Percentiles rank a stretch among this genome's conserved stretches.
Evolutionary conservation across 1,140 invertebrate species (phyloP).

Genomic region (Trachymyrmex cornetzi): DNA sequence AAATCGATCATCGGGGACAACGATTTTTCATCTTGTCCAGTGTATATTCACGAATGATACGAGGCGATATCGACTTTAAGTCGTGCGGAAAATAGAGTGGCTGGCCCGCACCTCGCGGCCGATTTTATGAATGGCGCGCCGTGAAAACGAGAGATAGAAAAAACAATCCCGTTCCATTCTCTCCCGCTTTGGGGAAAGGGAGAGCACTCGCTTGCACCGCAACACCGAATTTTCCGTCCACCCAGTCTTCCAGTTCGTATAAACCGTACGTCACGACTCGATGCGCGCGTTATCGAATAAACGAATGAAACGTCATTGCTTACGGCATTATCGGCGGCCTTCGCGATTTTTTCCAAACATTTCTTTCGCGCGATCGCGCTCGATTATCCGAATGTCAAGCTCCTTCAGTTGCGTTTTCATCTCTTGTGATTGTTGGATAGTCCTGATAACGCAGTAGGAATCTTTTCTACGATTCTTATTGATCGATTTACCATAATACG

Average conservation of each 20-base stretch:
- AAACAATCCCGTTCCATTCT: slow-evolving; percentile 3
- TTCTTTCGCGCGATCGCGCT: slow-evolving; percentile 15
- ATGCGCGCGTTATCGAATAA: slow-evolving; percentile 47
- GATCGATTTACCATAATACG: background rate
- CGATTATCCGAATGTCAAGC: slow-evolving; percentile 25
- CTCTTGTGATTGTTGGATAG: background rate
- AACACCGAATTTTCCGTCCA: slow-evolving; percentile 42
- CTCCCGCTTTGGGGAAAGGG: background rate
- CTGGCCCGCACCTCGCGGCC: slow-evolving; percentile 23
- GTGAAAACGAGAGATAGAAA: slow-evolving; percentile 40
- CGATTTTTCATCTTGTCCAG: slow-evolving; percentile 46
- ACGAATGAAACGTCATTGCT: slow-evolving; percentile 49
- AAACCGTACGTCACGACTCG: slow-evolving; percentile 44
- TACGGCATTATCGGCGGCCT: slow-evolving; percentile 20
- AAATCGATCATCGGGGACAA: slow-evolving; percentile 5
- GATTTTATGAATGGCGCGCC: slow-evolving; percentile 58
- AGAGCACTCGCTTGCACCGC: background rate
- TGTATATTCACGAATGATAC: slow-evolving; percentile 24
- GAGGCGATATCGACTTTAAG: slow-evolving; percentile 62
- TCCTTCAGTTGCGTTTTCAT: slow-evolving; percentile 8
- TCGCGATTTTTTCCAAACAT: slow-evolving; percentile 2
- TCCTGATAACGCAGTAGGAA: background rate
- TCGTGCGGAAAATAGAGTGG: slow-evolving; percentile 54
- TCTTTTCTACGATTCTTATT: slow-evolving; percentile 17
- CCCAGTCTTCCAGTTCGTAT: slow-evolving; percentile 27